Conservation (phyloP, 30 jellyfish, hydroid and myxozoan genomes). For the Mastigias papua region DNA sequence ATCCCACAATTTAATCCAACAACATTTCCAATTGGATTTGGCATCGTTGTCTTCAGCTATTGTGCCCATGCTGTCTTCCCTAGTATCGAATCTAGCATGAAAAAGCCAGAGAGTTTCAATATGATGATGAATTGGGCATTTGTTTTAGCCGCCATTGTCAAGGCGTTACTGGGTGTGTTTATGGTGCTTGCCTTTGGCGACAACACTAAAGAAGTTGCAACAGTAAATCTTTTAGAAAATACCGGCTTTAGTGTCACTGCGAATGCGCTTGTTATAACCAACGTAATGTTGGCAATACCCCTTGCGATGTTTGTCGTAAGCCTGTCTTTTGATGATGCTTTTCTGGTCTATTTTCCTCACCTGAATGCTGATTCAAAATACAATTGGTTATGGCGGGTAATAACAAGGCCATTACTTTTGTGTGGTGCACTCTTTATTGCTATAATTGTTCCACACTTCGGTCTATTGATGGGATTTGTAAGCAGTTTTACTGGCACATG, state of each 20-base stretch:
- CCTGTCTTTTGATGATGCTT: conserved; percentile 86
- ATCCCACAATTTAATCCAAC: conserved; percentile 89
- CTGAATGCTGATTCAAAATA: conserved; percentile 78
- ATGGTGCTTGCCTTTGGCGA: conserved; percentile 93
- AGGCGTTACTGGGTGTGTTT: conserved; percentile 86
- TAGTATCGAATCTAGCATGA: conserved; percentile 96
- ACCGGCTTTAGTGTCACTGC: conserved; percentile 82
- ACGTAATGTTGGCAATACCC: conserved; percentile 92
- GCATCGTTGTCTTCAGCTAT: conserved; percentile 93
- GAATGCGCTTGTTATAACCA: conserved; percentile 83
- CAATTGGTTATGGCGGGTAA: conserved; percentile 87
- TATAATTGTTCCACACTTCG: conserved; percentile 93
- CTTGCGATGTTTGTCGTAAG: conserved; percentile 96
- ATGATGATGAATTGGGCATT: conserved; percentile 93
- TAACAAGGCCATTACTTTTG: conserved; percentile 91
- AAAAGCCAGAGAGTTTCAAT: conserved; percentile 79
- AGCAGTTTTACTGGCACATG: conserved; percentile 98
- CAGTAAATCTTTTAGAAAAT: conserved; percentile 77
- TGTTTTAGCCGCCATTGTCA: conserved; percentile 86
- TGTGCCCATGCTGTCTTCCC: conserved; percentile 99
- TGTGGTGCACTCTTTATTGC: conserved; percentile 85
- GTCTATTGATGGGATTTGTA: conserved; percentile 91
- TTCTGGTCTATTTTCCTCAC: conserved; percentile 79
- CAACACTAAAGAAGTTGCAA: conserved; percentile 85
- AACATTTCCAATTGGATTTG: conserved; percentile 95